These are phyloP conservation scores for Atopsyche davidsoni DNA, from an alignment of 1,140 invertebrate genomes.

Conservation along the genomic window DNA sequence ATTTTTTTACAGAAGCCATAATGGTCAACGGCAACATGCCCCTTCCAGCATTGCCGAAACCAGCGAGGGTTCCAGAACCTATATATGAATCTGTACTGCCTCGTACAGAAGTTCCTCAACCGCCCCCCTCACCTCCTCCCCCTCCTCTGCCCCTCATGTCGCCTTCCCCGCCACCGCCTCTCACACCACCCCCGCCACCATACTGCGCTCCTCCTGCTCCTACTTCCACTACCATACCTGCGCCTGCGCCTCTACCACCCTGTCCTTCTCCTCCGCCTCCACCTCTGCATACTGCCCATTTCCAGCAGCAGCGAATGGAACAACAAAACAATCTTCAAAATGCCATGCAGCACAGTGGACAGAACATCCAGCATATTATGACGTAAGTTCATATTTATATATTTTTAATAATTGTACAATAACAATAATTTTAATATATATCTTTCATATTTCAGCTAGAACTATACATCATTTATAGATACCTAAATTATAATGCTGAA, in stretches of 20 bases:
- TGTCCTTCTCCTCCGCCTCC: constrained; percentile 17
- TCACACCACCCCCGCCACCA: constrained; percentile 32
- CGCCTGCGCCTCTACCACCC: constrained; percentile 2
- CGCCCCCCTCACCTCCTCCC: constrained; percentile 37
- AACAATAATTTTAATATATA: constrained; percentile 1
- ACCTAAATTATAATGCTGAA: neutral
- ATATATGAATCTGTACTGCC: constrained; percentile 28
- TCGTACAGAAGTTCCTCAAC: constrained; percentile 34
- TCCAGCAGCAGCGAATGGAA: neutral
- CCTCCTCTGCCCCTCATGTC: constrained; percentile 36
- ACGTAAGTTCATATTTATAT: constrained; percentile 4
- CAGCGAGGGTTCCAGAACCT: constrained; percentile 13
- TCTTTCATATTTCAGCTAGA: neutral
- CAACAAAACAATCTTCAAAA: constrained; percentile 17
- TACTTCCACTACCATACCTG: constrained; percentile 13
- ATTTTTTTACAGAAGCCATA: constrained; percentile 19
- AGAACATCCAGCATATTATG: constrained; percentile 9
- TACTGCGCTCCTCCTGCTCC: constrained; percentile 2
- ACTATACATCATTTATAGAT: constrained; percentile 3
- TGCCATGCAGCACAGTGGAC: constrained; percentile 11
- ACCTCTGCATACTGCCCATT: neutral
- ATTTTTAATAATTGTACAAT: neutral
- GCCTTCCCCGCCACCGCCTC: constrained; percentile 31
- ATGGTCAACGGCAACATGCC: constrained; percentile 18
- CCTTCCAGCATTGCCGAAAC: constrained; percentile 1